Conservation (phyloP, 2,888 invertebrate species). For the Drosophila meridionalis region DNA sequence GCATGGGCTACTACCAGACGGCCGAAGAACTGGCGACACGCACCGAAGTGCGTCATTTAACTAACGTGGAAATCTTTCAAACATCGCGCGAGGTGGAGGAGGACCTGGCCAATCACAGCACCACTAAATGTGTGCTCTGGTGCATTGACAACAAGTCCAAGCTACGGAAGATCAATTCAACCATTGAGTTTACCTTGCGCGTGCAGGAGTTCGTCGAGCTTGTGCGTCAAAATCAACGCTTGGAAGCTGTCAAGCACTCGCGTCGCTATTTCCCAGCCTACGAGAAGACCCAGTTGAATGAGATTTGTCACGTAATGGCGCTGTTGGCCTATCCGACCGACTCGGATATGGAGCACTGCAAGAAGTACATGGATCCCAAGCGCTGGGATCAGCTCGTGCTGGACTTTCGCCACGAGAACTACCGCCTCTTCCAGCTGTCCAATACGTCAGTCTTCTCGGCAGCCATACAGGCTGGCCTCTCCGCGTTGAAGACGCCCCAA, state of each 20-base stretch:
- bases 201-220: slow-evolving; percentile 96
- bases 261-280: slow-evolving; percentile 95
- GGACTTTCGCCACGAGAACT: slow-evolving; percentile 97
- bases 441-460: slow-evolving; percentile 96
- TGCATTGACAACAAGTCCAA: slow-evolving; percentile 98
- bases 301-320: slow-evolving; percentile 98
- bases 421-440: slow-evolving; percentile 96
- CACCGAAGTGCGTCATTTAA: slow-evolving; percentile 92
- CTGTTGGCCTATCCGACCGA: slow-evolving; percentile 96
- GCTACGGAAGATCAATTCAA: slow-evolving; percentile 96
- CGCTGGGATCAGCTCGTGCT: slow-evolving; percentile 94
- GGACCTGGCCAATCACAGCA: slow-evolving; percentile 92
- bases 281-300: slow-evolving; percentile 93
- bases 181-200: slow-evolving; percentile 95
- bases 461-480: slow-evolving; percentile 92
- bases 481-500: slow-evolving; percentile 97
- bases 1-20: slow-evolving; percentile 97
- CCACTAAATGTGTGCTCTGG: slow-evolving; percentile 95
- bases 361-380: slow-evolving; percentile 87
- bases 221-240: slow-evolving; percentile 92
- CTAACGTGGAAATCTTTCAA: slow-evolving; percentile 95
- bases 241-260: slow-evolving; percentile 98
- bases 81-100: slow-evolving; percentile 94
- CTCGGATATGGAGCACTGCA: slow-evolving; percentile 90
- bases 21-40: slow-evolving; percentile 94